Evolutionary conservation across 1,140 invertebrate genomes (phyloP), one percentile per base, ranked within the genome.

Genomic region (Neodiprion lecontei): DNA sequence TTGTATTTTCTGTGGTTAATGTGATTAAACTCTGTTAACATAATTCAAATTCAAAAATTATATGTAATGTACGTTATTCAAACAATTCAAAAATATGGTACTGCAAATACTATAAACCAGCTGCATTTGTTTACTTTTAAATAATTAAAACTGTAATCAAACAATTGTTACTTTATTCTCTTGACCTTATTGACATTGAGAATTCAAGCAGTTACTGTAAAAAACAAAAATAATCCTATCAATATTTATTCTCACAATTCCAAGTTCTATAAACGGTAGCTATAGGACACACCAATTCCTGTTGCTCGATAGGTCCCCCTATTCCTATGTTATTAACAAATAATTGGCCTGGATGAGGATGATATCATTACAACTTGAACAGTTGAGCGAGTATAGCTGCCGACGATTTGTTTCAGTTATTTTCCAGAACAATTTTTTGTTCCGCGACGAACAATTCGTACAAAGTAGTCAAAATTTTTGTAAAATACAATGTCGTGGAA

Each of bases 291-390:
- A 65, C 61, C 61, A 14, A 81, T 80, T 70, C 66, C 67, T 53
- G 69, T 70, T 72, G 11, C 23, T 69, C 67, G 67, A 68, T 14
- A 73, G 74, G 78, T 80, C 80, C 78, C 28, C 79, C 78, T 73
- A 82, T 50, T 73, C 76, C 69, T 69, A 69, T 69, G 71, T 79
- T 77, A 79, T 83, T 82, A 79, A 79, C 70, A 73, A 72, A 71
- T 76, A 77, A 83, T 83, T 83, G 75, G 50, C 72, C 75, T 73
- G 65, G 67, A 72, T 28, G 79, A 81, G 75, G 80, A 78, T 79
- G 72, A 76, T 74, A 74, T 48, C 68, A 75, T 47, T 75, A 21
- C 53, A 61, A 65, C 49, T 67, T n/a, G 69, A 78, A 72, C 69
- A 47, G 75, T 72, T 17, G 53, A 5, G 53, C 53, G 11, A 40